A percentile compares a stretch with the other conserved stretches of the same genome.
These are phyloP conservation scores for Sesamia inferens DNA, from an alignment of 2,888 invertebrate genomes.

Conservation along the genomic window DNA sequence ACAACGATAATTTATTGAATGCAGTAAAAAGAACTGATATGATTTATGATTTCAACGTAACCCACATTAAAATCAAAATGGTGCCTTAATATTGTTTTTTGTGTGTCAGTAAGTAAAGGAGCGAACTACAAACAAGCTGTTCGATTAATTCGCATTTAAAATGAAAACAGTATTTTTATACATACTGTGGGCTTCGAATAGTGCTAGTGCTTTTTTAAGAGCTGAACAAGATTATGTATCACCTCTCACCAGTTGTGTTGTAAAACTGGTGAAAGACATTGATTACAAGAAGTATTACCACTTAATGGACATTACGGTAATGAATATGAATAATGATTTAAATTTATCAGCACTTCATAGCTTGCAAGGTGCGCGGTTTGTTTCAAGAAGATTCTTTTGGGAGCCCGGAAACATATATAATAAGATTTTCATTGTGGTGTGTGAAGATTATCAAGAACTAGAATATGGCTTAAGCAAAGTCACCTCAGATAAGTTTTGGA, in stretches of 20 bases:
- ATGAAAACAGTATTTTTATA: slow-evolving; percentile 14
- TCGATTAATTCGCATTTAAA: neutral
- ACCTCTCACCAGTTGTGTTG: slow-evolving; percentile 56
- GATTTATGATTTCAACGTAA: slow-evolving; percentile 14
- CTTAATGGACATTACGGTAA: slow-evolving; percentile 61
- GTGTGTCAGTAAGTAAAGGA: neutral
- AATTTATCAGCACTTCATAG: slow-evolving; percentile 60
- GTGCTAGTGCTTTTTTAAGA: slow-evolving; percentile 1
- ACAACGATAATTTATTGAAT: slow-evolving; percentile 5
- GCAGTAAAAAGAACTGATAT: neutral
- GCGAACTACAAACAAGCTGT: neutral
- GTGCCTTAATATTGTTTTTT: neutral
- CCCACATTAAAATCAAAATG: neutral
- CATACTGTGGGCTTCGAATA: neutral
- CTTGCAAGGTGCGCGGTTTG: slow-evolving; percentile 51
- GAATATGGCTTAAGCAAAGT: slow-evolving; percentile 52
- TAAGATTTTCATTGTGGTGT: slow-evolving; percentile 64
- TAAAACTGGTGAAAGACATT: slow-evolving; percentile 53
- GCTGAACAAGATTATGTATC: slow-evolving; percentile 1
- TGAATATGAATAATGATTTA: slow-evolving; percentile 62
- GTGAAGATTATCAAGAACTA: slow-evolving; percentile 59
- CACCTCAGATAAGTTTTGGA: slow-evolving; percentile 67
- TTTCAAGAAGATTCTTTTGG: slow-evolving; percentile 52
- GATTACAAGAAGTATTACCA: slow-evolving; percentile 25
- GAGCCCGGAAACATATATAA: slow-evolving; percentile 48